Conservation (phyloP, 2,797 vertebrate genomes). For the Buceros bicornis region DNA sequence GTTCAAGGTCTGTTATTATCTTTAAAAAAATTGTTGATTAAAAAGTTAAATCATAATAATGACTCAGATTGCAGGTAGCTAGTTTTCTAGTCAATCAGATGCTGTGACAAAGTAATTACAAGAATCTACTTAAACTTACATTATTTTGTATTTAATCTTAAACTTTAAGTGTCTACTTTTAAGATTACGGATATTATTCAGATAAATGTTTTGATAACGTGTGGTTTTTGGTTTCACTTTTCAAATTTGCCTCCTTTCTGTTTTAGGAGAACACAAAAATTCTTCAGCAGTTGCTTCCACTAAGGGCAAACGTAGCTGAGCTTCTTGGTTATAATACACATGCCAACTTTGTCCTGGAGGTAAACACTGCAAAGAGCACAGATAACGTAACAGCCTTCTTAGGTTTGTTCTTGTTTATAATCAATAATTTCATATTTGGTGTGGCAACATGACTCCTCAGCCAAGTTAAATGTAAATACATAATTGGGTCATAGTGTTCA, state of each 20-base stretch:
- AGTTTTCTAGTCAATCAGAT: neutral
- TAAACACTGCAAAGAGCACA: slow-evolving; percentile 92
- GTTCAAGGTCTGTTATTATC: neutral
- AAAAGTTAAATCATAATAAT: neutral
- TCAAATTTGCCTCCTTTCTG: neutral
- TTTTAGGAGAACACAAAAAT: slow-evolving; percentile 90
- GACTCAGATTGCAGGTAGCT: neutral
- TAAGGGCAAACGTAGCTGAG: slow-evolving; percentile 88
- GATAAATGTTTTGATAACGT: neutral
- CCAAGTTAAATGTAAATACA: neutral
- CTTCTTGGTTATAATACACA: slow-evolving; percentile 91
- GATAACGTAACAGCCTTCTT: slow-evolving; percentile 79
- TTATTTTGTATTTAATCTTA: neutral
- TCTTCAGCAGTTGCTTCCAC: slow-evolving; percentile 89
- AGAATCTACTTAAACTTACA: neutral
- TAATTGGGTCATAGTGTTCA: neutral
- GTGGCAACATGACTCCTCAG: neutral
- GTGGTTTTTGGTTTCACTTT: neutral
- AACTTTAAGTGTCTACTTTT: neutral
- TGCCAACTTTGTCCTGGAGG: slow-evolving; percentile 92
- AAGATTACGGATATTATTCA: neutral
- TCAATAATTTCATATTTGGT: neutral
- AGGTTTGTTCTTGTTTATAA: slow-evolving; percentile 74
- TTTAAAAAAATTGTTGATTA: neutral
- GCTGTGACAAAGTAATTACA: neutral